Conservation (phyloP, 2,888 invertebrate species). For the Beris chalybata region DNA sequence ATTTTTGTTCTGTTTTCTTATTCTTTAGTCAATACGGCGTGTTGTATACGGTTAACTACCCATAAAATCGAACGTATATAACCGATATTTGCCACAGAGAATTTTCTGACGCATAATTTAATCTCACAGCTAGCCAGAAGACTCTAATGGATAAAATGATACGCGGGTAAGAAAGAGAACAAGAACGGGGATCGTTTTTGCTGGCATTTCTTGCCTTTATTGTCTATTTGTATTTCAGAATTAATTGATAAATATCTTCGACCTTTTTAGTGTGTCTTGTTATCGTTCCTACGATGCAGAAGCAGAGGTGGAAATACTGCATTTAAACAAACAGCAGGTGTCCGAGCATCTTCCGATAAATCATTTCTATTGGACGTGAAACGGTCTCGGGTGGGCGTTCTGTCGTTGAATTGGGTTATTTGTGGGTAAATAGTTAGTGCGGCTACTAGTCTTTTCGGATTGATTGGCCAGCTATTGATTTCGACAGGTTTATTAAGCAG, state of each 20-base stretch:
- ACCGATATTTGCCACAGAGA: constrained; percentile 22
- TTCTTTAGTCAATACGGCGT: background rate
- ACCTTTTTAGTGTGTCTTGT: constrained; percentile 28
- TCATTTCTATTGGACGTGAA: constrained; percentile 28
- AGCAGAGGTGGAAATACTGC: constrained; percentile 30
- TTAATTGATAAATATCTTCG: constrained; percentile 30
- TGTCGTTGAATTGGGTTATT: constrained; percentile 29
- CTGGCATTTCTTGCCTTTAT: constrained; percentile 17
- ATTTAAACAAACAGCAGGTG: constrained; percentile 32
- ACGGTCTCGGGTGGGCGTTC: constrained; percentile 17
- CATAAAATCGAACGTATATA: constrained; percentile 12
- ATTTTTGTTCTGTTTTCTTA: background rate
- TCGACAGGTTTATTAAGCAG: too few species aligned
- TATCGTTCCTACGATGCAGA: constrained; percentile 19
- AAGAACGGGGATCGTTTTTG: background rate
- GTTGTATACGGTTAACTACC: constrained; percentile 18
- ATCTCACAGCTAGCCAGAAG: constrained; percentile 23
- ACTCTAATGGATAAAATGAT: constrained; percentile 25
- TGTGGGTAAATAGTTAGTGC: constrained; percentile 25
- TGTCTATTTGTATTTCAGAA: constrained; percentile 2
- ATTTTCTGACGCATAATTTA: constrained; percentile 25
- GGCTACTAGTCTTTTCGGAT: constrained; percentile 22
- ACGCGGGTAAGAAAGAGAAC: background rate
- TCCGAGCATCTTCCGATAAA: constrained; percentile 8
- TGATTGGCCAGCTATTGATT: too few species aligned